Base-by-base conservation (phyloP, 2,797 vertebrate genomes). In the Heterohyrax brucei region DNA sequence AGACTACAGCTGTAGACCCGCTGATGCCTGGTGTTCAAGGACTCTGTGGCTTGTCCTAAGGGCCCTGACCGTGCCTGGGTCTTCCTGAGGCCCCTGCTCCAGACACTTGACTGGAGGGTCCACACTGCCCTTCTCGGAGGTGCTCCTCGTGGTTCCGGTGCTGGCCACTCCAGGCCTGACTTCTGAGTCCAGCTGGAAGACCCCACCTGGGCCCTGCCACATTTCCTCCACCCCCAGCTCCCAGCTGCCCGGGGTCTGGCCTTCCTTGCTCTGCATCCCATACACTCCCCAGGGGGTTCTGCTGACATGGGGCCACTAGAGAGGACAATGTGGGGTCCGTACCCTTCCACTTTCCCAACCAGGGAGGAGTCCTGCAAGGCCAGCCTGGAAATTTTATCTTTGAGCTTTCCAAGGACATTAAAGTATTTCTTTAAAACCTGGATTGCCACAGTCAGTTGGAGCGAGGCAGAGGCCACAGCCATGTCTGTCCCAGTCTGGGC, bases 11-110 rank as follows among this genome's bases (percentile, higher is more conserved):
- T 30, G 1, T 0, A 0, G 4, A 28, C 28, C 95, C 62, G 87
- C n/a, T 2, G 2, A 16, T 0, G 5, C 9, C 5, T 64, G 2
- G 64, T 80, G 86, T 87, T 62, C n/a, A 0, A 0, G 0, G 75
- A 48, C 0, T 0, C 4, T 5, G 0, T 3, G 72, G 12, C 13
- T 39, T 5, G 24, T 6, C 44, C 26, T 12, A 0, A 10, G 44
- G 61, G 13, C 18, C 14, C 30, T 0, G 21, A 2, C 0, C 0
- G 12, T 12, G 68, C 28, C 24, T 1, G 46, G 19, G 22, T 1
- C 18, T 48, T 22, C 78, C 30, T 30, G 4, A 30, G n/a, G 56
- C n/a, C 64, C 62, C 1, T 0, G 1, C 18, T 61, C 16, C 18
- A 1, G 46, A 81, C 3, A 0, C 26, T 14, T 18, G 56, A 22